Evolutionary conservation across 2,888 invertebrate species (phyloP).

Genomic region (Rotaria socialis): DNA sequence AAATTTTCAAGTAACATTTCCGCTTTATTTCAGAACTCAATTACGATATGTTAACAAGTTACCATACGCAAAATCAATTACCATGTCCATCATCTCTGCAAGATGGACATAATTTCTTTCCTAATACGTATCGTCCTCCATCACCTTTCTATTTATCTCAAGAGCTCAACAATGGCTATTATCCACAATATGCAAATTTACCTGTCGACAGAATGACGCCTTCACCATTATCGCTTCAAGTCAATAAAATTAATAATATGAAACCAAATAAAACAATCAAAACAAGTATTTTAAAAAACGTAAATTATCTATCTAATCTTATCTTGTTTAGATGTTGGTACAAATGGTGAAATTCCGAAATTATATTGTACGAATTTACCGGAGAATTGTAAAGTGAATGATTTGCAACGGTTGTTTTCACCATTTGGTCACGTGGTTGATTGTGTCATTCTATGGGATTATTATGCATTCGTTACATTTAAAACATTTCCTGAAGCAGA

Average conservation of each 20-base stretch:
- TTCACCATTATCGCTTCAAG: not conserved
- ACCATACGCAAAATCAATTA: not conserved
- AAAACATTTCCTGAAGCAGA: constrained; percentile 41
- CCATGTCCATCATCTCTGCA: not conserved
- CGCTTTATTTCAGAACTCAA: not conserved
- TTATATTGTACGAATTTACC: constrained; percentile 42
- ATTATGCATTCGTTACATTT: constrained; percentile 44
- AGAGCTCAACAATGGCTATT: not conserved
- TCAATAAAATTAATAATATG: not conserved
- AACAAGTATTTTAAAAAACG: not conserved
- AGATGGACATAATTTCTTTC: not conserved
- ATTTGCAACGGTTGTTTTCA: constrained; percentile 39
- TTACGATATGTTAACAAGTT: not conserved
- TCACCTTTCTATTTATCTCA: not conserved
- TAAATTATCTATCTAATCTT: not conserved
- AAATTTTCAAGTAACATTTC: not conserved
- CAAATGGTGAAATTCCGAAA: constrained; percentile 38
- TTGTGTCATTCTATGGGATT: constrained; percentile 46
- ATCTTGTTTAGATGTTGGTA: not conserved
- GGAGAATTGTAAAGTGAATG: constrained; percentile 41
- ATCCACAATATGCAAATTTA: not conserved
- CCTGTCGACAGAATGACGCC: not conserved
- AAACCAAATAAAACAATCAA: not conserved
- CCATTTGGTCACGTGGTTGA: constrained; percentile 41
- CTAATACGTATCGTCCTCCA: constrained; percentile 10